Evolutionary conservation across 2,888 invertebrate species (phyloP), one percentile per base, ranked within the genome.

Genomic region (Leptinotarsa juncta): DNA sequence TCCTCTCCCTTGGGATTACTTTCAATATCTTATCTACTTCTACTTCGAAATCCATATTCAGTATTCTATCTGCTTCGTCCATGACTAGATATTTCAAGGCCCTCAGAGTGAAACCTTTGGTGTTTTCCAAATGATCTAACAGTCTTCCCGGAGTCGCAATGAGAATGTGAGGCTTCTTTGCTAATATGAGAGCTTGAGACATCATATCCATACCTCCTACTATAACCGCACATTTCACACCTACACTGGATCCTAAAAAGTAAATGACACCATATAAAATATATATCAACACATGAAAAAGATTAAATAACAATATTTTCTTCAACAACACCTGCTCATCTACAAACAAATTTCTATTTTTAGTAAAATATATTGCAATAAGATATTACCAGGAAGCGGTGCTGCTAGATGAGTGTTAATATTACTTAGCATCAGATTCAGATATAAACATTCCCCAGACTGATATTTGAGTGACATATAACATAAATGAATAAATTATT

Each of bases 151-250:
- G 99, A 0, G 99, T 99, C 0, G 98, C 98, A 60, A 99, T 96
- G 77, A 99, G 92, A 81, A 99, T 94, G 86, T 99, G 99, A 0
- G 99, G 99, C 83, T 98, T 97, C 87, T 97, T 98, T 1, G 97
- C 96, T 67, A 99, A 89, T 83, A 94, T 91, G 75, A 98, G 89
- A 0, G 97, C 93, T 86, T 99, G 99, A 0, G 97, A 94, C 85
- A 96, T 95, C 97, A 98, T 98, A 85, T 99, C 99, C 93, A 99
- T 97, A 0, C 99, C 99, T 66, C 99, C 99, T 4, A 99, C 99
- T 84, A 99, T 94, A 0, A 99, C 98, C 71, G 94, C 96, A 89
- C 96, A 96, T 90, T 97, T 97, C 0, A 99, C 95, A 55, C 98
- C 98, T 86, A 99, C 96, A 77, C 93, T 92, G 16, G 95, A 91